These are phyloP conservation scores for Sylvia borin DNA, from an alignment of 2,797 vertebrate species.

Conservation along the genomic window DNA sequence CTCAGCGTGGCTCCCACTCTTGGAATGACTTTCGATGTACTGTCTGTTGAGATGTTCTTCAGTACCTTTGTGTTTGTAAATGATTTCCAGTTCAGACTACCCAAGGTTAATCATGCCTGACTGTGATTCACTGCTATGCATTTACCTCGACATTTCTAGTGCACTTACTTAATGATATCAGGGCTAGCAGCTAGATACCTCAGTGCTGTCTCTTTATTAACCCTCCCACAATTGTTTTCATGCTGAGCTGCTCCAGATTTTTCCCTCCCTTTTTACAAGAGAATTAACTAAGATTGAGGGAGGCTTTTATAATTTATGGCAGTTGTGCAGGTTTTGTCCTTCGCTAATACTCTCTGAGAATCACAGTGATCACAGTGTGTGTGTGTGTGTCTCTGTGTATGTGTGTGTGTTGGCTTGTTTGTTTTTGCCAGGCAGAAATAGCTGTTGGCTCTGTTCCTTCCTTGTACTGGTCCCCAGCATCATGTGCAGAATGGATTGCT, in stretches of 20 bases:
- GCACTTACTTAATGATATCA: conserved; percentile 61
- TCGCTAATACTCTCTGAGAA: neutral
- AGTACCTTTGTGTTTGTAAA: conserved; percentile 52
- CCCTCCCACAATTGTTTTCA: conserved; percentile 63
- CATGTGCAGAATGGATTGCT: neutral
- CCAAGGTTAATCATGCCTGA: conserved; percentile 63
- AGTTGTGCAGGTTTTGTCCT: conserved; percentile 55
- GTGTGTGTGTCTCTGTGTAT: neutral
- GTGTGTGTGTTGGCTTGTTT: neutral
- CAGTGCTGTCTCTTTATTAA: conserved; percentile 40
- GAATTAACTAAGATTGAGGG: conserved; percentile 64
- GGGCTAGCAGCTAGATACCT: conserved; percentile 34
- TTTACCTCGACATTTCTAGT: conserved; percentile 50
- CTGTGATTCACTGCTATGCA: conserved; percentile 61
- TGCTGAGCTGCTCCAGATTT: conserved; percentile 60
- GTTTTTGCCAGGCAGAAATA: conserved; percentile 10
- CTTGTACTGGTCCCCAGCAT: neutral
- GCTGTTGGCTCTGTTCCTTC: neutral
- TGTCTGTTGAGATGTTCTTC: conserved; percentile 25
- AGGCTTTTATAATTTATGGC: conserved; percentile 61
- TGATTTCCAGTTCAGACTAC: conserved; percentile 46
- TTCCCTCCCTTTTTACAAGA: conserved; percentile 51
- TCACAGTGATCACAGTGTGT: accelerated
- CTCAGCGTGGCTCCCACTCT: neutral
- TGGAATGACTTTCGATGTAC: conserved; percentile 13